A percentile compares a stretch with the other conserved stretches of the same genome.
Conservation (phyloP, 2,113 vertebrate genomes). For the Tetrax tetrax region DNA sequence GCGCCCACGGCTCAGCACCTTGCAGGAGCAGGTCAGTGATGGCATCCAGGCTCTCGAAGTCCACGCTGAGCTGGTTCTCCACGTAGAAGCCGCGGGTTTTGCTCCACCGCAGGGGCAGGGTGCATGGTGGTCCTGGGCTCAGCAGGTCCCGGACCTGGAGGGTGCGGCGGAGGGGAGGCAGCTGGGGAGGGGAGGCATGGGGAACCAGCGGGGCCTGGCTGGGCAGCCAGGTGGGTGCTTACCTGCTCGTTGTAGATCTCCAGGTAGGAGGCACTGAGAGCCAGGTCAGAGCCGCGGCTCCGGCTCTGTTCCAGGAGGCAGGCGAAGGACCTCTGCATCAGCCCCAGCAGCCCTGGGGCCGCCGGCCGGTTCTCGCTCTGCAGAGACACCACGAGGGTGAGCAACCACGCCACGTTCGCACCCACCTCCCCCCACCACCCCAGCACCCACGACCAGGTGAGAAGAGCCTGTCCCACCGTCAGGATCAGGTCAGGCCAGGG, state of each 20-base stretch:
- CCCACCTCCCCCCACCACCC: neutral
- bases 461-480: neutral
- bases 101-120: constrained; percentile 77
- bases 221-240: rapidly evolving
- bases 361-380: constrained; percentile 12
- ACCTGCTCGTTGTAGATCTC: constrained; percentile 84
- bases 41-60: constrained; percentile 67
- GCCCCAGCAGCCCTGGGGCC: constrained; percentile 40
- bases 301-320: constrained; percentile 73
- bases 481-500: rapidly evolving
- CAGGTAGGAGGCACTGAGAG: constrained; percentile 77
- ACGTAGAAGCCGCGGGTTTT: constrained; percentile 76
- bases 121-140: constrained; percentile 23
- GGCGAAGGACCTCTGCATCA: constrained; percentile 77
- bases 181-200: rapidly evolving
- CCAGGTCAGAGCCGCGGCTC: constrained; percentile 6
- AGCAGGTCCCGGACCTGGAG: constrained; percentile 76
- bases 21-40: constrained; percentile 71
- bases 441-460: rapidly evolving
- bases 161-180: rapidly evolving
- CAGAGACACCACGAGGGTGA: rapidly evolving
- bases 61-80: constrained; percentile 72
- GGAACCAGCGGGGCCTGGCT: neutral
- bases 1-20: constrained; percentile 8
- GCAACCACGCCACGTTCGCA: rapidly evolving